Conservation (phyloP, 23 tunicate species). For the Botrylloides violaceus region DNA sequence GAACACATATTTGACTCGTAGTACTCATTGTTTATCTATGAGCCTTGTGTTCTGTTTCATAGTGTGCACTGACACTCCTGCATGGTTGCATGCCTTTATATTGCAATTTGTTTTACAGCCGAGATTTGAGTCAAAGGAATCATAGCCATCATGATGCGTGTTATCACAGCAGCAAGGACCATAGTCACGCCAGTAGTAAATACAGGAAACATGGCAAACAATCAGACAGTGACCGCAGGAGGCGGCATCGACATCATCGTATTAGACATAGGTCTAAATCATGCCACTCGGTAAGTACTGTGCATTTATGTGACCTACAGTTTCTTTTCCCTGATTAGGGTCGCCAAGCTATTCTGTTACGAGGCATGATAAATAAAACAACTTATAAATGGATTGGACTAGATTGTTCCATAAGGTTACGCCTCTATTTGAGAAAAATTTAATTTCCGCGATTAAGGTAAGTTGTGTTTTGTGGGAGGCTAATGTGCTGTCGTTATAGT, state of each 20-base stretch:
- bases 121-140: slow-evolving; percentile 25
- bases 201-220: slow-evolving; percentile 9
- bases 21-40: too few species aligned
- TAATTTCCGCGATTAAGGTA: not conserved
- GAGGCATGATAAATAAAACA: not conserved
- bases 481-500: too few species aligned
- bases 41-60: too few species aligned
- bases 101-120: not conserved
- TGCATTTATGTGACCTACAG: not conserved
- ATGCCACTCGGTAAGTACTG: slow-evolving; percentile 47
- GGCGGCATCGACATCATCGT: slow-evolving; percentile 39
- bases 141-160: slow-evolving; percentile 28
- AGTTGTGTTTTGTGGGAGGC: not conserved
- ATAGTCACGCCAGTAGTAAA: not conserved
- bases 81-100: too few species aligned
- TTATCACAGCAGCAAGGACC: slow-evolving; percentile 45
- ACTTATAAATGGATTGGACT: slow-evolving; percentile 1
- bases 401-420: not conserved
- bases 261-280: slow-evolving; percentile 54
- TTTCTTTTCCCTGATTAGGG: slow-evolving; percentile 20
- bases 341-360: not conserved
- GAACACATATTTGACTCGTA: too few species aligned
- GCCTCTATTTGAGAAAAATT: not conserved
- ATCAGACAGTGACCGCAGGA: slow-evolving; percentile 36
- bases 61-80: too few species aligned